Evolutionary conservation across 2,113 vertebrate species (phyloP).

Genomic region (Antennarius striatus): DNA sequence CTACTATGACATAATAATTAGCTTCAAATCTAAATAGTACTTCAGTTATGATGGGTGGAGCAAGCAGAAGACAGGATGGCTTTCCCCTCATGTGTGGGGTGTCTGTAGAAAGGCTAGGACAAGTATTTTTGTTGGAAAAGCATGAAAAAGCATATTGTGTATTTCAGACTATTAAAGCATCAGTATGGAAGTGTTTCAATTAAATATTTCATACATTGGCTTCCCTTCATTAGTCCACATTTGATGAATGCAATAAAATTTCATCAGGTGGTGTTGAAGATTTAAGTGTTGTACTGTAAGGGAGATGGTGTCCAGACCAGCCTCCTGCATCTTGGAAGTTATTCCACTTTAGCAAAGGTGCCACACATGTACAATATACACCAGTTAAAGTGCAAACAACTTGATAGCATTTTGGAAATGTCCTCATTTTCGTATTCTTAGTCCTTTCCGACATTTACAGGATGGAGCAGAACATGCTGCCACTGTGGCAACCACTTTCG

Average conservation of each 20-base stretch:
- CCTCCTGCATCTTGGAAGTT: background rate
- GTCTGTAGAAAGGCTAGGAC: no score
- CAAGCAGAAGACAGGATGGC: no score
- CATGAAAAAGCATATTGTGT: no score
- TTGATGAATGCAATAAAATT: background rate
- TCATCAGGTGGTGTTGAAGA: background rate
- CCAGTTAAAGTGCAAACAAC: no score
- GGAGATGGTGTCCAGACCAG: background rate
- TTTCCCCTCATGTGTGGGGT: no score
- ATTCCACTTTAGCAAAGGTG: background rate
- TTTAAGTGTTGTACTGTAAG: slow-evolving; percentile 15
- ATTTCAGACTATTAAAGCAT: slow-evolving; percentile 28
- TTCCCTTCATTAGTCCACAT: background rate
- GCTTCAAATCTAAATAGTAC: no score
- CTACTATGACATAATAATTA: no score
- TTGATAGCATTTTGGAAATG: no score
- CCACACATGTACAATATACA: no score
- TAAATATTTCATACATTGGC: background rate
- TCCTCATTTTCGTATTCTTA: background rate
- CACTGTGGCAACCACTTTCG: slow-evolving; percentile 84
- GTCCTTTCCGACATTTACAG: slow-evolving; percentile 65
- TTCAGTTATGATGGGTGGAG: no score
- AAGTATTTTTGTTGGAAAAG: no score
- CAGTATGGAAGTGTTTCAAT: background rate
- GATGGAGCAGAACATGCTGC: slow-evolving; percentile 87